phyloP scores from a whole-genome alignment of 1,140 invertebrate genomes.

The Popillia japonica region DNA sequence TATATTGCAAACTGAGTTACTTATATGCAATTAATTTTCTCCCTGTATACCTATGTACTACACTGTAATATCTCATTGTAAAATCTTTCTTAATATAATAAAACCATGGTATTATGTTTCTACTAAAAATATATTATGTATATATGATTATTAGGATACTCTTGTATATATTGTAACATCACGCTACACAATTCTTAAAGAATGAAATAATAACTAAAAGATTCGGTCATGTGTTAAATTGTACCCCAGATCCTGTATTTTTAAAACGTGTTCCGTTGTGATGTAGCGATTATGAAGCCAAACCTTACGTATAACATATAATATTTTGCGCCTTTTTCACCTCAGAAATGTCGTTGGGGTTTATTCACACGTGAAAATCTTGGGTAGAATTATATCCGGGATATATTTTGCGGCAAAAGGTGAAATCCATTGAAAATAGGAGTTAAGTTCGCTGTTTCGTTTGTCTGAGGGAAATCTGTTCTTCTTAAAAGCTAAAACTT shows the following conservation, averaged over 20 bases:
- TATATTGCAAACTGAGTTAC: no score
- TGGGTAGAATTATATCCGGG: neutral
- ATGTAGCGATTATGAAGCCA: neutral
- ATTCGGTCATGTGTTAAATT: neutral
- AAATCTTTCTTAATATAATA: no score
- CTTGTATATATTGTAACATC: no score
- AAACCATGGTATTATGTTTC: no score
- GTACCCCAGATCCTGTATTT: neutral
- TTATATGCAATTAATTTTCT: no score
- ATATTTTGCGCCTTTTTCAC: neutral
- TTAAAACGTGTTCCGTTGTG: neutral
- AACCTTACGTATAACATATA: neutral
- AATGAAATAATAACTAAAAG: neutral
- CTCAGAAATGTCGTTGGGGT: neutral
- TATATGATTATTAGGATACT: no score
- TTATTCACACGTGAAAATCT: slow-evolving; percentile 19
- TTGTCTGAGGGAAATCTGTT: neutral
- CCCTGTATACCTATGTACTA: no score
- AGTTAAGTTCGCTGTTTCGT: slow-evolving; percentile 19
- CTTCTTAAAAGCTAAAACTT: neutral
- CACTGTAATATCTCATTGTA: no score
- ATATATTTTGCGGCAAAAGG: slow-evolving; percentile 14
- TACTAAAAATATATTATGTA: no score
- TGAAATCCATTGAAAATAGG: slow-evolving; percentile 9
- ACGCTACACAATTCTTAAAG: neutral